Percentiles rank a stretch among this genome's conserved stretches.
phyloP scores from a whole-genome alignment of 1,140 invertebrate species.

The Melipona quadrifasciata region DNA sequence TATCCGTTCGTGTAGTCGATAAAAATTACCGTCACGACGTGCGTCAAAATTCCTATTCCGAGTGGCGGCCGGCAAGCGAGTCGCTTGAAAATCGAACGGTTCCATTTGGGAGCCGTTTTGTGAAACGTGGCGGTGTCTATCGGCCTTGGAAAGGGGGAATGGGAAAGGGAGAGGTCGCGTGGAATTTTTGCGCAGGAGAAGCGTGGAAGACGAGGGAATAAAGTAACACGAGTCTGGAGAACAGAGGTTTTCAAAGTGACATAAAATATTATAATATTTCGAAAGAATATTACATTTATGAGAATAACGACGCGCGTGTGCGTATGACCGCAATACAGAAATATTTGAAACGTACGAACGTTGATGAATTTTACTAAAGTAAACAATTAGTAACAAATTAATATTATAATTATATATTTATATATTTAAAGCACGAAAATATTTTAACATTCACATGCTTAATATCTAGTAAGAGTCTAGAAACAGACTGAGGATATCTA shows the following conservation, averaged over 20 bases:
- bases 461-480: too few relatives aligned
- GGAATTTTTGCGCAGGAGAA: neutral
- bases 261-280: neutral
- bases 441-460: too few relatives aligned
- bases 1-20: neutral
- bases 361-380: too few relatives aligned
- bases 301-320: too few relatives aligned
- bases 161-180: neutral
- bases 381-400: too few relatives aligned
- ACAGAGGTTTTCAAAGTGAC: neutral
- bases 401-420: too few relatives aligned
- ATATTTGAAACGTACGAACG: too few relatives aligned
- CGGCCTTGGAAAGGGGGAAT: neutral
- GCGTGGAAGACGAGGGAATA: too few relatives aligned
- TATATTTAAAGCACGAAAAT: too few relatives aligned
- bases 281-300: too few relatives aligned
- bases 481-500: too few relatives aligned
- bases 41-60: slow-evolving; percentile 4
- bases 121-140: neutral
- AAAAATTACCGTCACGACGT: slow-evolving; percentile 38
- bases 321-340: too few relatives aligned
- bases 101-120: slow-evolving; percentile 36
- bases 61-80: neutral
- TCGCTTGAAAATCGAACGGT: slow-evolving; percentile 35
- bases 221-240: neutral